Evolutionary conservation across 2,888 invertebrate species (phyloP).

Genomic region (Pachydiplax longipennis): DNA sequence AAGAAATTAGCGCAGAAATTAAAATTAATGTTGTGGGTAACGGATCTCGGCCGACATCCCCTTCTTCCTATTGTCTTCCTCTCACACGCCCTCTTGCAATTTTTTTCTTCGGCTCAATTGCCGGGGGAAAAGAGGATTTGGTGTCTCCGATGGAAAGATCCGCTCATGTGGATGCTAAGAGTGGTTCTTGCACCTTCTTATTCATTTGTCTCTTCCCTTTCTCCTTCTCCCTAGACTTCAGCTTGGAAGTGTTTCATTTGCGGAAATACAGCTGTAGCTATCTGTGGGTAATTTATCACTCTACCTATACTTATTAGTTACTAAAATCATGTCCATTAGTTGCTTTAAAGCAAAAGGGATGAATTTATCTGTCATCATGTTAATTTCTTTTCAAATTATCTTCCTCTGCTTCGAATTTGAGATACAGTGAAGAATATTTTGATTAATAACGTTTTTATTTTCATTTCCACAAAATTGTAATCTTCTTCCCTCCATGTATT

Average conservation of each 20-base stretch:
- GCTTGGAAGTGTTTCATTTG: neutral
- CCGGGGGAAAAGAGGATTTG: neutral
- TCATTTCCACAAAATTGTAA: too few relatives aligned
- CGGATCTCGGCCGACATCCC: neutral
- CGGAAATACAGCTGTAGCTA: too few relatives aligned
- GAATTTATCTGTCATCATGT: too few relatives aligned
- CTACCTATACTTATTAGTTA: too few relatives aligned
- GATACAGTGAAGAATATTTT: too few relatives aligned
- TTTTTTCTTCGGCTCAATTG: neutral
- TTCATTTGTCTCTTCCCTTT: neutral
- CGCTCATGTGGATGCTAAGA: neutral
- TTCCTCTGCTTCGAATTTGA: too few relatives aligned
- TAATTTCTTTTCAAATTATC: too few relatives aligned
- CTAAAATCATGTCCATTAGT: too few relatives aligned
- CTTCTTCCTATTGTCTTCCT: neutral
- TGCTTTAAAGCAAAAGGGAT: too few relatives aligned
- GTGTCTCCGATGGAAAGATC: neutral
- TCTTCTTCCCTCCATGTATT: too few relatives aligned
- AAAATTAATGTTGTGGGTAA: conserved; percentile 30
- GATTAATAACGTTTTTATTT: too few relatives aligned
- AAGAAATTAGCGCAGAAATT: conserved; percentile 34
- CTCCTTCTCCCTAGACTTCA: neutral
- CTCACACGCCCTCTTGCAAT: neutral
- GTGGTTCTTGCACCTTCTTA: neutral
- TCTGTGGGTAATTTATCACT: too few relatives aligned